Percentiles rank a stretch among this genome's conserved stretches.
These are phyloP conservation scores for Mythimna loreyi DNA, from an alignment of 2,888 invertebrate species.

Conservation along the genomic window DNA sequence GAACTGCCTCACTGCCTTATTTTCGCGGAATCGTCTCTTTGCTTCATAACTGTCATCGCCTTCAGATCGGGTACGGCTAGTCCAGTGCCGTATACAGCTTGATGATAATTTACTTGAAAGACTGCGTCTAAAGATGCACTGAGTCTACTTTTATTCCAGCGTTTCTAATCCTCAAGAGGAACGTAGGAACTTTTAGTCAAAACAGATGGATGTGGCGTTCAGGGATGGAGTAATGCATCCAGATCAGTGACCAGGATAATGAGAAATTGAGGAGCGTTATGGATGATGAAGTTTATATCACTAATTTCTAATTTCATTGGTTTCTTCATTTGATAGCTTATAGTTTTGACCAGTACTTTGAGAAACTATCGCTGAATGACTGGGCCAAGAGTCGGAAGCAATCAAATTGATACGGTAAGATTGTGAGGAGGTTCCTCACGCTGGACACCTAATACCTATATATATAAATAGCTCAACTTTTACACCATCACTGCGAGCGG, in stretches of 20 bases:
- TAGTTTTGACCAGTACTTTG: too few relatives aligned
- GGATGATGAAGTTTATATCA: not conserved
- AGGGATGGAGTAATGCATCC: not conserved
- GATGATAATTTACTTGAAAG: not conserved
- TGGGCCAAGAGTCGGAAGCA: not conserved
- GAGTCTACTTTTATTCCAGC: not conserved
- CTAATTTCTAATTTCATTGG: too few relatives aligned
- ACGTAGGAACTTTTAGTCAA: not conserved
- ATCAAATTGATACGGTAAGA: too few relatives aligned
- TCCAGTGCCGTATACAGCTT: not conserved
- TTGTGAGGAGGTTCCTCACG: too few relatives aligned
- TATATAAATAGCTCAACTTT: not conserved
- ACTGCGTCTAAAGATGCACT: not conserved
- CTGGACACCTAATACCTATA: not conserved
- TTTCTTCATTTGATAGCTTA: not conserved
- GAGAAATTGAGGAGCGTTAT: not conserved
- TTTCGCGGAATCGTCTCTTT: not conserved
- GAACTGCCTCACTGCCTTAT: not conserved
- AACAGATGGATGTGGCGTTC: not conserved
- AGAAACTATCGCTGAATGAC: not conserved
- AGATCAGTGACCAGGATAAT: not conserved
- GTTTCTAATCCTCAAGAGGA: not conserved
- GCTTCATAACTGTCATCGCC: not conserved
- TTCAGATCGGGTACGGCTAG: not conserved
- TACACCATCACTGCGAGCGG: not conserved